Evolutionary conservation across 2,113 vertebrate genomes (phyloP).

Genomic region (Scartelaos histophorus): DNA sequence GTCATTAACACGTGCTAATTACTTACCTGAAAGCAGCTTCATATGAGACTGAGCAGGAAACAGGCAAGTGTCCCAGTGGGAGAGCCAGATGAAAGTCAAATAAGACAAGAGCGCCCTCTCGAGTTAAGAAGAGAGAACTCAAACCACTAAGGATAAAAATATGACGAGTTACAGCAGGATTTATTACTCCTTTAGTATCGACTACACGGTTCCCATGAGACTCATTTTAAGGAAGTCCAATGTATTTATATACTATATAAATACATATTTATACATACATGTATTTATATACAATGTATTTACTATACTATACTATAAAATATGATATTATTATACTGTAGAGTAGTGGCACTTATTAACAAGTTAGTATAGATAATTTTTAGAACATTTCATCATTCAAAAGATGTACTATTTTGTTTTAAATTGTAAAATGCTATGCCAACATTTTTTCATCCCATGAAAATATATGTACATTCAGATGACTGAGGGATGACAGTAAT

Average conservation of each 20-base stretch:
- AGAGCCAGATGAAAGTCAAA: background rate
- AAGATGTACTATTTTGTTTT: too few species aligned
- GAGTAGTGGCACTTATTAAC: background rate
- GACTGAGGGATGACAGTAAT: background rate
- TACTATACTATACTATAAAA: too few species aligned
- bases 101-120: background rate
- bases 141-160: background rate
- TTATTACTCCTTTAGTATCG: background rate
- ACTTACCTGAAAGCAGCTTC: background rate
- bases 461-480: constrained; percentile 4
- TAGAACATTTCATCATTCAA: too few species aligned
- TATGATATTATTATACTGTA: background rate
- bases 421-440: too few species aligned
- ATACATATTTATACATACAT: too few species aligned
- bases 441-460: too few species aligned
- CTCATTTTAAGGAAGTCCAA: too few species aligned
- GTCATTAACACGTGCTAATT: constrained; percentile 5
- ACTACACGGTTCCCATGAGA: background rate
- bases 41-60: constrained; percentile 18
- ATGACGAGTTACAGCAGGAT: background rate
- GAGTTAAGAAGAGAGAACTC: background rate
- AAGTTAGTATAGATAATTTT: too few species aligned
- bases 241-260: too few species aligned
- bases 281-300: too few species aligned
- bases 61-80: background rate